These are phyloP conservation scores for Narcine bancroftii DNA, from an alignment of 2,113 vertebrate genomes.

Conservation along the genomic window DNA sequence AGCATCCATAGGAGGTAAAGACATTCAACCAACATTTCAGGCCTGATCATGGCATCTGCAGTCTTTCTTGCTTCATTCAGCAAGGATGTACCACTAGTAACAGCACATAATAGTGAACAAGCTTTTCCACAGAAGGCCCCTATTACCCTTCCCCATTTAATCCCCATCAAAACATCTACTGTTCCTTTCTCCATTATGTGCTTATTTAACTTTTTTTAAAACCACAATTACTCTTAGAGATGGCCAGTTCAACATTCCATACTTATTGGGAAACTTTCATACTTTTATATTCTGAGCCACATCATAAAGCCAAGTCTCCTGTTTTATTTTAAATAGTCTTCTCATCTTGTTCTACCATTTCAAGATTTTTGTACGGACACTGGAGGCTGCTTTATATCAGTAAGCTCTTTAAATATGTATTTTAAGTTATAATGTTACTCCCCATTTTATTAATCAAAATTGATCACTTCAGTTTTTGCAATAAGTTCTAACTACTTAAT, in stretches of 20 bases:
- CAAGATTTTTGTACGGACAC: background rate
- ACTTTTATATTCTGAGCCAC: background rate
- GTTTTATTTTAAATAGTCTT: background rate
- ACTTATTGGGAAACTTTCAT: background rate
- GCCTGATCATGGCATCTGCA: too few species aligned
- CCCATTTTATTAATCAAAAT: background rate
- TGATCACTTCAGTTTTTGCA: too few species aligned
- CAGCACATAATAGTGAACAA: background rate
- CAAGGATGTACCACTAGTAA: background rate
- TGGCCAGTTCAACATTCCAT: background rate
- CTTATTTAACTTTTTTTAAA: background rate
- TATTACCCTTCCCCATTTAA: background rate
- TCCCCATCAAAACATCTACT: background rate
- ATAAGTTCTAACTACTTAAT: too few species aligned
- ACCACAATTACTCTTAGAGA: background rate
- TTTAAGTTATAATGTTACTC: too few species aligned
- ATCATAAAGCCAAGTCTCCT: background rate
- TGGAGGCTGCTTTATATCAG: background rate
- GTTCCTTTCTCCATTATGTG: background rate
- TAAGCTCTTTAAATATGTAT: background rate
- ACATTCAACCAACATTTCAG: too few species aligned
- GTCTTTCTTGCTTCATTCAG: too few species aligned
- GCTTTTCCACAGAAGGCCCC: background rate
- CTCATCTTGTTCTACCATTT: background rate
- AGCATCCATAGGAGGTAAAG: too few species aligned